A percentile compares a stretch with the other conserved stretches of the same genome.
Evolutionary conservation across 2,797 vertebrate species (phyloP).

Genomic region (Rhinatrema bivittatum): DNA sequence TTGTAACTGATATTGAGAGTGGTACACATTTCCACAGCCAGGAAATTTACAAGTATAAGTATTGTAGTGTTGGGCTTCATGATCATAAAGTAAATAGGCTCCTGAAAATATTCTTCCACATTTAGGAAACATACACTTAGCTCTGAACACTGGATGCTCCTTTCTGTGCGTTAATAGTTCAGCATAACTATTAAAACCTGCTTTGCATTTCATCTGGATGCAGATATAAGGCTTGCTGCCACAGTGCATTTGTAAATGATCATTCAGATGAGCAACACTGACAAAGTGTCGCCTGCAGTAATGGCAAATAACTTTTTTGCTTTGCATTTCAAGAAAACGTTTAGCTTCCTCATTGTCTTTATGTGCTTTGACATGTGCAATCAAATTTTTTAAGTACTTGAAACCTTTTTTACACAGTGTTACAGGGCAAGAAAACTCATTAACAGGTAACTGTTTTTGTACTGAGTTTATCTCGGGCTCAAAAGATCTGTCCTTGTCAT

Average conservation of each 20-base stretch:
- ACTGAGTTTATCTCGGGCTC: constrained; percentile 49
- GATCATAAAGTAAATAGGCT: constrained; percentile 91
- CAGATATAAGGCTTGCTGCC: constrained; percentile 91
- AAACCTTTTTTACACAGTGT: constrained; percentile 83
- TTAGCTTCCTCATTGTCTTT: constrained; percentile 86
- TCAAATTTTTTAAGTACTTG: constrained; percentile 91
- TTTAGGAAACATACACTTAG: constrained; percentile 92
- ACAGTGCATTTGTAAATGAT: constrained; percentile 95
- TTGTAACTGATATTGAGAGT: constrained; percentile 79
- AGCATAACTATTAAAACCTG: constrained; percentile 82
- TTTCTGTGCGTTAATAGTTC: constrained; percentile 84
- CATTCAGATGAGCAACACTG: constrained; percentile 86
- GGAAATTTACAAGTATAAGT: constrained; percentile 82
- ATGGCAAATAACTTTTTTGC: constrained; percentile 93
- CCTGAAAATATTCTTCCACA: constrained; percentile 88
- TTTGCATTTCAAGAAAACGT: constrained; percentile 90
- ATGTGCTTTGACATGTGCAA: constrained; percentile 84
- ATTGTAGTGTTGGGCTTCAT: constrained; percentile 94
- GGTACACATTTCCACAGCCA: constrained; percentile 84
- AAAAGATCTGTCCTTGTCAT: constrained; percentile 63
- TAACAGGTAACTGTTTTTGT: constrained; percentile 47
- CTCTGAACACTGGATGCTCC: constrained; percentile 80
- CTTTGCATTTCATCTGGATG: constrained; percentile 92
- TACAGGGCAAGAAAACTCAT: constrained; percentile 71
- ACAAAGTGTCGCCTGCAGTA: constrained; percentile 93